Evolutionary conservation across 1,140 invertebrate genomes (phyloP).

Genomic region (Atta cephalotes): DNA sequence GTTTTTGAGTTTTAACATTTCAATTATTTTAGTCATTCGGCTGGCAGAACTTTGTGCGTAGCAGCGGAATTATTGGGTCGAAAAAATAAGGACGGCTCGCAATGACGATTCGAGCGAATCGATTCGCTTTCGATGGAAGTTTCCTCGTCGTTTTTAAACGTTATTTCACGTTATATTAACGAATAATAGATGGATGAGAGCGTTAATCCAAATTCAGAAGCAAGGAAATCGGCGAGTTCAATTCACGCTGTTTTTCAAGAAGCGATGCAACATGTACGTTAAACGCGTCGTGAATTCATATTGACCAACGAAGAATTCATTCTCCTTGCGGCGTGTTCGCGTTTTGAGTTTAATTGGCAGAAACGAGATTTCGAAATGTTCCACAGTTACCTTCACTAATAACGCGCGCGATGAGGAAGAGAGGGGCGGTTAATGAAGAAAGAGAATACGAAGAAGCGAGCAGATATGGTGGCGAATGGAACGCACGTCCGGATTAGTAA

Average conservation of each 20-base stretch:
- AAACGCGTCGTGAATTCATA: conserved; percentile 16
- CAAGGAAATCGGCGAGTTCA: background rate
- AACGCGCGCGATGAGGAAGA: conserved; percentile 54
- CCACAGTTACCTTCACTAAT: conserved; percentile 65
- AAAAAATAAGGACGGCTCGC: conserved; percentile 57
- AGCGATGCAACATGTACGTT: background rate
- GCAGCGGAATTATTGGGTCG: conserved; percentile 52
- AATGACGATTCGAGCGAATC: conserved; percentile 65
- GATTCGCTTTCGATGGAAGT: conserved; percentile 65
- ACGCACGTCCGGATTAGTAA: background rate
- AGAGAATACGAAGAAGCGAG: conserved; percentile 36
- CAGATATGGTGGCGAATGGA: background rate
- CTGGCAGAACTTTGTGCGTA: conserved; percentile 15
- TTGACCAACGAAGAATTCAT: conserved; percentile 62
- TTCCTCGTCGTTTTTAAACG: conserved; percentile 29
- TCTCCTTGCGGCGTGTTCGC: conserved; percentile 49
- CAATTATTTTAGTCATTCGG: conserved; percentile 9
- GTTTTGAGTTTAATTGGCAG: conserved; percentile 72
- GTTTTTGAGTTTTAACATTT: conserved; percentile 12
- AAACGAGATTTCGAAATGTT: conserved; percentile 71
- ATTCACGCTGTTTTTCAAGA: conserved; percentile 6
- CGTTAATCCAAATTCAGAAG: background rate
- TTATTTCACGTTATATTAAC: conserved; percentile 34
- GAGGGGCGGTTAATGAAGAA: conserved; percentile 36
- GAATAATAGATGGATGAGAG: background rate